Percentiles rank a stretch among this genome's conserved stretches.
phyloP scores from a whole-genome alignment of 2,888 invertebrate genomes.

The Ichneumoninae sp. region DNA sequence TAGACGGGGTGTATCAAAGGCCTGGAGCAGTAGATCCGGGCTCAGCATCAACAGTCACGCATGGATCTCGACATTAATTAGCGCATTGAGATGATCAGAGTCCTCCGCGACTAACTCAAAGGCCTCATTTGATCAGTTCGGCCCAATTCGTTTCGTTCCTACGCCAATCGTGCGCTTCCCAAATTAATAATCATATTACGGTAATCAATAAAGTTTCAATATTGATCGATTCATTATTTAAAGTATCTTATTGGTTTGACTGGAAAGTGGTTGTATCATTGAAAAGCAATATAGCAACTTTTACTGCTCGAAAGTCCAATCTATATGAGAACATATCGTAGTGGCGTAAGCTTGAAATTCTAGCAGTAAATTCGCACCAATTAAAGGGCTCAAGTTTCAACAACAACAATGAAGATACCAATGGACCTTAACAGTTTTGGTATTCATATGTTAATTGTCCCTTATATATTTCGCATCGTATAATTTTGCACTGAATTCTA shows the following conservation, averaged over 20 bases:
- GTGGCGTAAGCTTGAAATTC: neutral
- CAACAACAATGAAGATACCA: neutral
- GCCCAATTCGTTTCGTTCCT: slow-evolving; percentile 56
- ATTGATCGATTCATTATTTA: neutral
- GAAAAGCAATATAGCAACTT: neutral
- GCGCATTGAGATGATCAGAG: slow-evolving; percentile 56
- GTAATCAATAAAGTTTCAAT: slow-evolving; percentile 11
- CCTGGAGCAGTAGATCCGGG: slow-evolving; percentile 52
- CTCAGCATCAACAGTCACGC: slow-evolving; percentile 47
- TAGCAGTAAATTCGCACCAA: neutral
- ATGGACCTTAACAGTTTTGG: neutral
- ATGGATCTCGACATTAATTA: slow-evolving; percentile 66
- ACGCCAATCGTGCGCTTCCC: slow-evolving; percentile 57
- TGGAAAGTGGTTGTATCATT: neutral
- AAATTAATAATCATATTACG: slow-evolving; percentile 44
- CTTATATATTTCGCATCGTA: neutral
- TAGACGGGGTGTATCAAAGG: slow-evolving; percentile 19
- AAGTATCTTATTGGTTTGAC: neutral
- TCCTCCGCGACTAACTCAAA: slow-evolving; percentile 23
- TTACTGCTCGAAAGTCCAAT: neutral
- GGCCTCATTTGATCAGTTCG: slow-evolving; percentile 52
- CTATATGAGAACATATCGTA: neutral
- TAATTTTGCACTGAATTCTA: slow-evolving; percentile 15
- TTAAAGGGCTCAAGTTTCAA: neutral
- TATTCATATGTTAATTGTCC: neutral